Evolutionary conservation across 2,888 invertebrate genomes (phyloP).

Genomic region (Oscheius sp.): DNA sequence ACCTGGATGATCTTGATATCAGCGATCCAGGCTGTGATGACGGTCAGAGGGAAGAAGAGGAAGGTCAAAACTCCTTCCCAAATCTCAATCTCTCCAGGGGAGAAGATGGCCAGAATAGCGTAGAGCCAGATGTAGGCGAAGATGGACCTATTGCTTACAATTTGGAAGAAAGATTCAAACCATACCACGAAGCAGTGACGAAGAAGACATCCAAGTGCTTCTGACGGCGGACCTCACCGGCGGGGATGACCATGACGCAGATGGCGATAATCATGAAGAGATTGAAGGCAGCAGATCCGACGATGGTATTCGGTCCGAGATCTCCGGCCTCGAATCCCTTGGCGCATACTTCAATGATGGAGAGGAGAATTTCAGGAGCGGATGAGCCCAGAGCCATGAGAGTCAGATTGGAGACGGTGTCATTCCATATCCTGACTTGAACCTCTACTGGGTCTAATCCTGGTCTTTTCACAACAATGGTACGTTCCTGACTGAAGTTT

Average conservation of each 20-base stretch:
- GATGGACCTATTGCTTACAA: constrained; percentile 75
- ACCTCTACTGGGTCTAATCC: constrained; percentile 89
- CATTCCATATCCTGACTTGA: constrained; percentile 94
- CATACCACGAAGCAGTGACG: constrained; percentile 94
- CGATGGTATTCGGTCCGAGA: constrained; percentile 96
- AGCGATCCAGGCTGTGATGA: constrained; percentile 93
- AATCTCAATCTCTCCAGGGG: constrained; percentile 78
- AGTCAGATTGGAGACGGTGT: constrained; percentile 97
- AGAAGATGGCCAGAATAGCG: constrained; percentile 88
- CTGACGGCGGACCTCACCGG: constrained; percentile 69
- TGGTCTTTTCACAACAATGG: constrained; percentile 88
- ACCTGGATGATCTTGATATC: constrained; percentile 80
- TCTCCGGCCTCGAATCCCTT: constrained; percentile 95
- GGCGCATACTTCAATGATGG: constrained; percentile 96
- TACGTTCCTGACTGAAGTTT: constrained; percentile 82
- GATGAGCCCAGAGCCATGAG: constrained; percentile 95
- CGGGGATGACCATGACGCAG: constrained; percentile 80
- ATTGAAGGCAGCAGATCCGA: constrained; percentile 98
- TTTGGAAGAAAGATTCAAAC: background rate
- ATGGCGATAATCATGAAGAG: constrained; percentile 96
- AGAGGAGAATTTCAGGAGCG: constrained; percentile 95
- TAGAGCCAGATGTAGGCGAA: constrained; percentile 99
- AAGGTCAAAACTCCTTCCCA: constrained; percentile 98
- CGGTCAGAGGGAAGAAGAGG: constrained; percentile 94
- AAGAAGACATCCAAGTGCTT: constrained; percentile 85